phyloP scores from a whole-genome alignment of 2,113 vertebrate species.

The Clarias gariepinus region DNA sequence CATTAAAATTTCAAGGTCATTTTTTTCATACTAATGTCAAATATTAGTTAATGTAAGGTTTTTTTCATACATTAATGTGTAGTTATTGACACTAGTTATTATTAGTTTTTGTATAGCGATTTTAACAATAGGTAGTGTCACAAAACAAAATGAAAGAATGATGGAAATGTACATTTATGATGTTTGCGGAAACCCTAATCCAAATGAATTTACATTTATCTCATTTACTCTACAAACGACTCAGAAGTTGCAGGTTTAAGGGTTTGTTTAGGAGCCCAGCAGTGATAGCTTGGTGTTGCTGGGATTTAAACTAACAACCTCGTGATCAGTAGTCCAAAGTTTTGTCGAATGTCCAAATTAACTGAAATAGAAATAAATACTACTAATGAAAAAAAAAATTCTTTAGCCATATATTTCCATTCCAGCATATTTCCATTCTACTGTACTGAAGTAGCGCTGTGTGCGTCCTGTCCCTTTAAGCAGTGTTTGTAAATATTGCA shows the following conservation, averaged over 20 bases:
- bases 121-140: neutral
- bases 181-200: no score
- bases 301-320: no score
- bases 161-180: no score
- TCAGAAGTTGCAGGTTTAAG: no score
- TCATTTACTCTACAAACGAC: no score
- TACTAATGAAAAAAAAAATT: neutral
- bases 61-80: neutral
- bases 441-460: neutral
- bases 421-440: neutral
- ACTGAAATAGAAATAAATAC: neutral
- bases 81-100: neutral
- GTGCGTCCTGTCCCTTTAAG: constrained; percentile 54
- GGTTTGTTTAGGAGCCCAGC: no score
- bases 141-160: neutral
- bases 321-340: no score
- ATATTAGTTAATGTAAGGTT: neutral
- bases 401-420: neutral
- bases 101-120: neutral
- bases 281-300: no score
- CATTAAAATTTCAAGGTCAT: neutral
- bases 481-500: constrained; percentile 62
- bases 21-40: neutral
- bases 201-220: no score
- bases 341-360: no score